A percentile compares a stretch with the other conserved stretches of the same genome.
Conservation (phyloP, 2,113 vertebrate species). For the Anser brachyrhynchus region DNA sequence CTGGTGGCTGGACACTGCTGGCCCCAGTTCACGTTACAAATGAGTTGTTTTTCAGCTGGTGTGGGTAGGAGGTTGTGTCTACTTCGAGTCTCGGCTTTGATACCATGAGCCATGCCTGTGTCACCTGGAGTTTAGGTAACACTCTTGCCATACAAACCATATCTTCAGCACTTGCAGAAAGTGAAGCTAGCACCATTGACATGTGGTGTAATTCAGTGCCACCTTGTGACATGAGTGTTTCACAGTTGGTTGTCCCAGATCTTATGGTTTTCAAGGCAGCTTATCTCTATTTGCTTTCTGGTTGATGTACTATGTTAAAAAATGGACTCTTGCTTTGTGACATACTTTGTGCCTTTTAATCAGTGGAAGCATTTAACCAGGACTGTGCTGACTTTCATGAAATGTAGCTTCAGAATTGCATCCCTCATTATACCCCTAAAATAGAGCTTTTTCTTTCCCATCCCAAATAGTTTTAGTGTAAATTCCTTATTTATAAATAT, state of each 20-base stretch:
- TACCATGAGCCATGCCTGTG: not conserved
- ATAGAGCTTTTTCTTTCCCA: not conserved
- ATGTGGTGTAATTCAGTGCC: not conserved
- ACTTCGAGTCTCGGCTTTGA: slow-evolving; percentile 6
- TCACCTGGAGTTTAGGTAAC: not conserved
- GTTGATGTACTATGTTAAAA: not conserved
- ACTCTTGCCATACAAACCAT: not conserved
- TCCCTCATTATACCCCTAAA: not conserved
- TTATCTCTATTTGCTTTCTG: not conserved
- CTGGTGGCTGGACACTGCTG: not conserved
- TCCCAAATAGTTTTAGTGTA: not conserved
- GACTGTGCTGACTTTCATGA: not conserved
- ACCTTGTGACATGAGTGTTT: not conserved
- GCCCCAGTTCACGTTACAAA: not conserved
- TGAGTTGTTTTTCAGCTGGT: not conserved
- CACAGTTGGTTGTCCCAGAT: not conserved
- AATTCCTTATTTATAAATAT: not conserved
- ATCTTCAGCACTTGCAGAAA: not conserved
- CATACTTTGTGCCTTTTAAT: not conserved
- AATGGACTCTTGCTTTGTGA: not conserved
- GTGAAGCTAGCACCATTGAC: not conserved
- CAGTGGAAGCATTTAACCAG: not conserved
- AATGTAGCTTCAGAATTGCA: not conserved
- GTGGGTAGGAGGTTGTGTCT: slow-evolving; percentile 23
- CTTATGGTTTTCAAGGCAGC: not conserved